Base-by-base conservation (phyloP, 2,888 invertebrate genomes). In the Folsomia candida region DNA sequence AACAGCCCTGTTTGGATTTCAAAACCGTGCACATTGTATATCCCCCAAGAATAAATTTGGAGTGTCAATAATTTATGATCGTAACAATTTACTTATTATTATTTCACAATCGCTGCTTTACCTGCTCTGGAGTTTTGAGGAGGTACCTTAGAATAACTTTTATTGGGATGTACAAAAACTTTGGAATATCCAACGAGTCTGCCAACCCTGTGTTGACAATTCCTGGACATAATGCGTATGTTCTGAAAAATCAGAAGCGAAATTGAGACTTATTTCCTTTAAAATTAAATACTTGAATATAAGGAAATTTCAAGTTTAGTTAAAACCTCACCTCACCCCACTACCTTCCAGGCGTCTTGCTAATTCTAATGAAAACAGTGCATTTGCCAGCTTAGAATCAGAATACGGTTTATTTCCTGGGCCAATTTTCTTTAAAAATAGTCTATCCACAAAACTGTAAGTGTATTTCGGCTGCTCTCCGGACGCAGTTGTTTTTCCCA, bases 11-110 rank as follows among this genome's bases (percentile, higher is more conserved):
- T 37, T n/a, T 9, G 2, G 62, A 22, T 29, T 25, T 37, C 37
- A 37, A n/a, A 90, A 88, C n/a, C n/a, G n/a, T n/a, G n/a, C n/a
- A n/a, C n/a, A n/a, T n/a, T n/a, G n/a, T n/a, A n/a, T n/a, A n/a
- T 59, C 93, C 93, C 91, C 93, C 84, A n/a, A 18, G 2, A 68
- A n/a, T 27, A 47, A 68, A 67, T 25, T 63, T 51, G 6, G 3
- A 14, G 51, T n/a, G n/a, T n/a, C n/a, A n/a, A n/a, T n/a, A n/a
- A n/a, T n/a, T n/a, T n/a, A n/a, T n/a, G n/a, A n/a, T n/a, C n/a
- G n/a, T n/a, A n/a, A n/a, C n/a, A n/a, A n/a, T n/a, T n/a, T n/a
- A n/a, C n/a, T n/a, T n/a, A n/a, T n/a, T n/a, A n/a, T n/a, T n/a
- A n/a, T n/a, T n/a, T n/a, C n/a, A n/a, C n/a, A n/a, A n/a, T n/a